These are phyloP conservation scores for Dasysyrphus albostriatus DNA, from an alignment of 2,888 invertebrate genomes.

Conservation along the genomic window DNA sequence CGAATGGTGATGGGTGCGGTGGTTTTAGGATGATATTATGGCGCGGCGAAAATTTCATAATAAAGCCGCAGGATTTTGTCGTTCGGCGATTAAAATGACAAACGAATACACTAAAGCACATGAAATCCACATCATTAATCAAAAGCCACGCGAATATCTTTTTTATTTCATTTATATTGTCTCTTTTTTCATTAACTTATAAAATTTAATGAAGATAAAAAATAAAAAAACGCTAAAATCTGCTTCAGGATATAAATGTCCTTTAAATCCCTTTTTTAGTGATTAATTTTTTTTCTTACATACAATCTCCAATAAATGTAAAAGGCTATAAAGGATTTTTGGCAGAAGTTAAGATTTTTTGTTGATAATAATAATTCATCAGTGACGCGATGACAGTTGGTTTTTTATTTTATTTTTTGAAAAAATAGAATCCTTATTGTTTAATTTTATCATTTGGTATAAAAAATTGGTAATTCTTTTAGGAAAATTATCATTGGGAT, in stretches of 20 bases:
- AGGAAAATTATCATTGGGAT: neutral
- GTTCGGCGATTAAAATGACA: constrained; percentile 49
- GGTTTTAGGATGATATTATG: constrained; percentile 2
- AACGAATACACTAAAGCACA: constrained; percentile 42
- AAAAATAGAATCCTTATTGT: constrained; percentile 26
- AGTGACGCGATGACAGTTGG: constrained; percentile 65
- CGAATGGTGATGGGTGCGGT: neutral
- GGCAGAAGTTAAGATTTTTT: neutral
- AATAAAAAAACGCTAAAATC: constrained; percentile 29
- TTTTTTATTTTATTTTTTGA: constrained; percentile 45
- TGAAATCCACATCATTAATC: constrained; percentile 73
- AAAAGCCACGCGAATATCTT: constrained; percentile 67
- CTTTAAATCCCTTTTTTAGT: constrained; percentile 60
- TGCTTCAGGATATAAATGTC: constrained; percentile 63
- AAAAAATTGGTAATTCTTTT: constrained; percentile 31
- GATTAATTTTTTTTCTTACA: neutral
- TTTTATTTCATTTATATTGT: constrained; percentile 69
- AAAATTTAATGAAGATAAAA: constrained; percentile 43
- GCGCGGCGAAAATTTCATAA: constrained; percentile 49
- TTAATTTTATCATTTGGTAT: neutral
- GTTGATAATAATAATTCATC: constrained; percentile 61
- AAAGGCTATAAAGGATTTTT: constrained; percentile 9
- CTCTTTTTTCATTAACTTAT: constrained; percentile 53
- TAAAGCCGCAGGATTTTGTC: constrained; percentile 46
- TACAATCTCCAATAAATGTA: neutral